Evolutionary conservation across 1,140 invertebrate genomes (phyloP), one percentile per base, ranked within the genome.

Genomic region (Caerostris darwini): DNA sequence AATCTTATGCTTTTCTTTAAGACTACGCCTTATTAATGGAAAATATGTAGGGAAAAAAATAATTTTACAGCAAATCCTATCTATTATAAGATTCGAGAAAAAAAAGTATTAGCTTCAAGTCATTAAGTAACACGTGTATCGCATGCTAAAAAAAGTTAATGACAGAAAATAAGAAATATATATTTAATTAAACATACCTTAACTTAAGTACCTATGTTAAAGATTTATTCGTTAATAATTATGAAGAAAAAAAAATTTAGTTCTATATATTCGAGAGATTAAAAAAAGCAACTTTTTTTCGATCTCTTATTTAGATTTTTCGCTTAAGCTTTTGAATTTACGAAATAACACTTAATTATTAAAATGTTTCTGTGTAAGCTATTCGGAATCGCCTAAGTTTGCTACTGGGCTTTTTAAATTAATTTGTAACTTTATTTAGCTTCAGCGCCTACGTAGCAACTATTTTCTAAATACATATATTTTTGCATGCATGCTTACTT

Each of bases 131-230:
- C 19, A 77, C 8, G 50, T 12, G 19, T 53, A 50, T 50, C 71
- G 34, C 7, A 50, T 12, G 53, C 12, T 34, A 77, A 71, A 71
- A 77, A 77, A 77, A 12, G 34, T 50, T 77, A 77, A 77, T 53
- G 71, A 77, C 34, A 77, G 71, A 77, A 77, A 77, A 77, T 77
- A 77, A 77, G 71, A 59, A 56, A 85, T 57, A 85, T 58, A 85
- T 85, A 85, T 85, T 85, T 85, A 85, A 56, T 85, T 85, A 85
- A 34, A 19, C 56, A 56, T 85, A 85, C 83, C 56, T n/a, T 85
- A 85, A 58, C 83, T 85, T 85, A 85, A 85, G 83, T 85, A 85
- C 83, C 54, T n/a, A 58, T 58, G 83, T 85, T 85, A 85, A 85
- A 85, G 56, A 85, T 57, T 85, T 56, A 59, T 56, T 85, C 54